Percentiles rank a stretch among this genome's conserved stretches.
phyloP scores from a whole-genome alignment of 2,113 vertebrate species.

The Riparia riparia region DNA sequence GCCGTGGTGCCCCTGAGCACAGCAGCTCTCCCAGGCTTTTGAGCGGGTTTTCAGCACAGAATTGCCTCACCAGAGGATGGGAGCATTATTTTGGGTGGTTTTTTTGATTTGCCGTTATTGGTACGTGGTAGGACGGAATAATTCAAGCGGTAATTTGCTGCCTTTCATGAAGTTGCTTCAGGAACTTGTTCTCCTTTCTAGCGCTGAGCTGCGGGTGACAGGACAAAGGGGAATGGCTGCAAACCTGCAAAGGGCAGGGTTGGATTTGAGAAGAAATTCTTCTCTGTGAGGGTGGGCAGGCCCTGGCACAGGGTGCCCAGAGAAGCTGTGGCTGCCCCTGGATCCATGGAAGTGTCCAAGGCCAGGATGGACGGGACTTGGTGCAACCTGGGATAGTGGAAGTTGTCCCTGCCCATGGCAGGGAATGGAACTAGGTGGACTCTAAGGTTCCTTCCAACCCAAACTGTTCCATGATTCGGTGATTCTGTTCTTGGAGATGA shows the following conservation, averaged over 20 bases:
- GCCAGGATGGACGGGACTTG: accelerated
- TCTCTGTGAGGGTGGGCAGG: accelerated
- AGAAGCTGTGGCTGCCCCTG: not conserved
- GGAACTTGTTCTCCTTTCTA: not conserved
- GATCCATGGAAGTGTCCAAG: not conserved
- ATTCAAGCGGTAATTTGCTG: not conserved
- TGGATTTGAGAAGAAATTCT: not conserved
- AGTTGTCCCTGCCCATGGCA: not conserved
- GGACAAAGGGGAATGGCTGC: not conserved
- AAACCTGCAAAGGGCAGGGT: not conserved
- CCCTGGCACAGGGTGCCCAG: not conserved
- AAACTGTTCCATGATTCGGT: not conserved
- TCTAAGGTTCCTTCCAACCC: not conserved
- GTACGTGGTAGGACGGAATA: accelerated
- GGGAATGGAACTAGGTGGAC: accelerated
- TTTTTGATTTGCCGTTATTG: accelerated
- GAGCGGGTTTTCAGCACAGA: not conserved
- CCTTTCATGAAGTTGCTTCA: not conserved
- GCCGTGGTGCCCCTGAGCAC: not conserved
- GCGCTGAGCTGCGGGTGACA: not conserved
- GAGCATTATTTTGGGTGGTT: too few species aligned
- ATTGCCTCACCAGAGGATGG: not conserved
- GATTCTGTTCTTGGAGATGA: not conserved
- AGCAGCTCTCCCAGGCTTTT: not conserved
- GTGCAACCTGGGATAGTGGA: accelerated